Evolutionary conservation across 1,140 invertebrate genomes (phyloP).

Genomic region (Lepidurus arcticus): DNA sequence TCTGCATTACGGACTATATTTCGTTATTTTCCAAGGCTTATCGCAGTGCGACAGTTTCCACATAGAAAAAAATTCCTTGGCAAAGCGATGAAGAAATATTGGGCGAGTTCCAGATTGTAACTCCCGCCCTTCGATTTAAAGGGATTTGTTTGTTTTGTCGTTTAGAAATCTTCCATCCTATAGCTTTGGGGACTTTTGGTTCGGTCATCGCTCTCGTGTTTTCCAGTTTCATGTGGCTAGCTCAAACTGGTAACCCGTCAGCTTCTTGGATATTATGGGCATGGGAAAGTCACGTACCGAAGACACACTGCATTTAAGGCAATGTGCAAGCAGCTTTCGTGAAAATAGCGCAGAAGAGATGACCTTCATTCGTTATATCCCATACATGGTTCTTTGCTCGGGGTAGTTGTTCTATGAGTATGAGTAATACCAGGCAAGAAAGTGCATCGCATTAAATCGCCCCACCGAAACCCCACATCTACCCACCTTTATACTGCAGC

Average conservation of each 20-base stretch:
- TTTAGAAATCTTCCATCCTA: not conserved
- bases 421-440: not conserved
- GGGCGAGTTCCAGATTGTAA: not conserved
- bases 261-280: not conserved
- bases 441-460: not conserved
- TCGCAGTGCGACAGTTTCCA: too few relatives aligned
- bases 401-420: not conserved
- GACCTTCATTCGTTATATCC: not conserved
- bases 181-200: not conserved
- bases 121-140: not conserved
- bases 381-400: not conserved
- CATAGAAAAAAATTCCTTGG: too few relatives aligned
- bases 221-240: not conserved
- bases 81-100: too few relatives aligned
- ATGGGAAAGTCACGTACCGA: not conserved
- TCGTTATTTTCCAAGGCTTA: too few relatives aligned
- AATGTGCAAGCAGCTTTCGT: not conserved
- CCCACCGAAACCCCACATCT: not conserved
- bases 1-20: too few relatives aligned
- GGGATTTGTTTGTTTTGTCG: not conserved
- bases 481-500: not conserved
- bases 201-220: slow-evolving; percentile 14
- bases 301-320: not conserved
- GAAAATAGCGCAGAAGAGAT: not conserved
- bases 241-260: not conserved